Conservation (phyloP, 2,797 vertebrate species). For the Tokudaia muenninki region DNA sequence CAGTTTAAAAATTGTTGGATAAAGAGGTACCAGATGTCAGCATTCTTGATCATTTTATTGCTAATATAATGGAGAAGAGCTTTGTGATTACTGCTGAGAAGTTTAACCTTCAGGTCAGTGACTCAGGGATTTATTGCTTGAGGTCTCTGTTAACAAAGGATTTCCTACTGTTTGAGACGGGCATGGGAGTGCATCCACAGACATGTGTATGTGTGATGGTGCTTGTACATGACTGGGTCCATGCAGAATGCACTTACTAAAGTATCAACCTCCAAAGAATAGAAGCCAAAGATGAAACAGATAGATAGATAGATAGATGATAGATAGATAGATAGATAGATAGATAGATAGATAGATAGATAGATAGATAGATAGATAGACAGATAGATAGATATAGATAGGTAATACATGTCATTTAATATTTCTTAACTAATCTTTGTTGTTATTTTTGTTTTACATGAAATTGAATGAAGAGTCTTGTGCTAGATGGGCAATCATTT, state of each 20-base stretch:
- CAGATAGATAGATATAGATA: too few relatives aligned
- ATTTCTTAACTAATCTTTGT: neutral
- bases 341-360: too few relatives aligned
- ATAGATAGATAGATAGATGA: too few relatives aligned
- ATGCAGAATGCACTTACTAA: neutral
- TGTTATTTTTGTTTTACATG: neutral
- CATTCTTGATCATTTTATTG: conserved; percentile 69
- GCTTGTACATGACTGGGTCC: neutral
- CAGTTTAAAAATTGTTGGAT: conserved; percentile 73
- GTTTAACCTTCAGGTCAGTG: conserved; percentile 82
- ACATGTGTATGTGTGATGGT: neutral
- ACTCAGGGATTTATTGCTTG: conserved; percentile 59
- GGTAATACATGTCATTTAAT: neutral
- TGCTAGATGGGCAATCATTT: neutral
- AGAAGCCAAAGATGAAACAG: neutral
- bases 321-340: too few relatives aligned
- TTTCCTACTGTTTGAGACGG: conserved; percentile 7
- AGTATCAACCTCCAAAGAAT: neutral
- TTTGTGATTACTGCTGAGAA: conserved; percentile 73
- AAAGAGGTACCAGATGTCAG: conserved; percentile 75
- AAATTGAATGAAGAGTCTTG: neutral
- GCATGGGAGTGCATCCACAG: neutral
- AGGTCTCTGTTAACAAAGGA: conserved; percentile 75
- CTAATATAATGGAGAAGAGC: conserved; percentile 73
- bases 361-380: neutral